Conservation (phyloP, 2,113 vertebrate genomes). For the Megatriorchis doriae region DNA sequence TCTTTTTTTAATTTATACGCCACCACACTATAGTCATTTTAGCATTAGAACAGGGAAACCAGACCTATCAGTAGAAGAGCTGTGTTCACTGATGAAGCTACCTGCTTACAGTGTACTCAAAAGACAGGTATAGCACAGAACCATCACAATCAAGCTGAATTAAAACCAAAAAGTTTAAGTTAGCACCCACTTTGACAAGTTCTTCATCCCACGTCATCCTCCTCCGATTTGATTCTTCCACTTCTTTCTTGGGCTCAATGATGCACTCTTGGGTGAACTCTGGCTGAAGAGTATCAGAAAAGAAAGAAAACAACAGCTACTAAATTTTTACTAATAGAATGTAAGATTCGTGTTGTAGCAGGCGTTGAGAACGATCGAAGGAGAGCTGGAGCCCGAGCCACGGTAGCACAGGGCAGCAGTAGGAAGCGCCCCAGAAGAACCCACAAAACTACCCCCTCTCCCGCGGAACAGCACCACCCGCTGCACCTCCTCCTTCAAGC, state of each 20-base stretch:
- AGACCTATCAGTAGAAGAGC: not conserved
- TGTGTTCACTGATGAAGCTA: not conserved
- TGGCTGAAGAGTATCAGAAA: not conserved
- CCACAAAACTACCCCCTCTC: fast-evolving
- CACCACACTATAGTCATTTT: not conserved
- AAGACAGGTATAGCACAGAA: not conserved
- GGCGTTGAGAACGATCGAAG: fast-evolving
- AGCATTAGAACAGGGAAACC: not conserved
- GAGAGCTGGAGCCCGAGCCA: not conserved
- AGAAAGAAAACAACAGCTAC: not conserved
- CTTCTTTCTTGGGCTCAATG: not conserved
- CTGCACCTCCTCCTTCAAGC: not conserved
- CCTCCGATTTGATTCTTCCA: not conserved
- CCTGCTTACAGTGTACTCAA: not conserved
- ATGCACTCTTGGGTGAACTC: fast-evolving
- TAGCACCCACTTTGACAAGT: not conserved
- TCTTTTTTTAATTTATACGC: not conserved
- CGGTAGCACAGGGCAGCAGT: fast-evolving
- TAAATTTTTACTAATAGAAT: not conserved
- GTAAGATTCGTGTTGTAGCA: not conserved
- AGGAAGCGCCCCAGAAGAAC: fast-evolving
- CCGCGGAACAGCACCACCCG: fast-evolving
- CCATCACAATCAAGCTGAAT: not conserved
- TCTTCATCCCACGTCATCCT: not conserved
- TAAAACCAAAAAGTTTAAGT: not conserved